Percentiles rank a stretch among this genome's conserved stretches.
These are phyloP conservation scores for Hydriomena furcata DNA, from an alignment of 2,888 invertebrate genomes.

Conservation along the genomic window DNA sequence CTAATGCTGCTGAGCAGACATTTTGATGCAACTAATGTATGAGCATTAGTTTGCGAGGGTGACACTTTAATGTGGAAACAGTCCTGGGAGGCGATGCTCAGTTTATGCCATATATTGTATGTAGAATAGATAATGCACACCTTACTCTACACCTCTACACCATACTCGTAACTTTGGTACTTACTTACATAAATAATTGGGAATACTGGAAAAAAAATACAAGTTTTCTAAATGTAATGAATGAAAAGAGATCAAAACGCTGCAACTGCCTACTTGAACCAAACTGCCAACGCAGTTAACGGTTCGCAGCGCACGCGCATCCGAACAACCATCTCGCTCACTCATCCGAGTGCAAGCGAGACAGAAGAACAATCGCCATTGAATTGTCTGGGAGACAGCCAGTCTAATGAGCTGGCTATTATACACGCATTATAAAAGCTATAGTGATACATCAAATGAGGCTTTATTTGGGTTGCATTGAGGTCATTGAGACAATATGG, in stretches of 20 bases:
- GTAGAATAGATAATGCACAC: no score
- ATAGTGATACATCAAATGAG: slow-evolving; percentile 15
- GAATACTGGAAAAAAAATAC: no score
- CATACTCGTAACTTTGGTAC: no score
- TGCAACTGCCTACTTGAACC: slow-evolving; percentile 21
- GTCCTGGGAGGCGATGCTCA: no score
- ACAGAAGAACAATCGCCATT: slow-evolving; percentile 63
- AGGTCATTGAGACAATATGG: slow-evolving; percentile 1
- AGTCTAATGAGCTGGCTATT: slow-evolving; percentile 45
- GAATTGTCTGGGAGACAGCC: slow-evolving; percentile 60
- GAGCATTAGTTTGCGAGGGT: no score
- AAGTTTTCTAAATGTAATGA: no score
- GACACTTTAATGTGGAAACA: no score
- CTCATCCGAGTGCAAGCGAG: slow-evolving; percentile 45
- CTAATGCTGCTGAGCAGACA: no score
- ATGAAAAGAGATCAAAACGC: background rate
- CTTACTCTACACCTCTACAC: no score
- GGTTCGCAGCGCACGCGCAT: slow-evolving; percentile 61
- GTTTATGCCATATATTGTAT: no score
- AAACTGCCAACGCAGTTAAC: slow-evolving; percentile 50
- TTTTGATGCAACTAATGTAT: no score
- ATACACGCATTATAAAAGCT: slow-evolving; percentile 27
- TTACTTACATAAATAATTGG: no score
- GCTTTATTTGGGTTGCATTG: background rate
- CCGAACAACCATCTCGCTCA: slow-evolving; percentile 41